A percentile compares a stretch with the other conserved stretches of the same genome.
Evolutionary conservation across 2,888 invertebrate genomes (phyloP).

Genomic region (Drosophila infuscata): DNA sequence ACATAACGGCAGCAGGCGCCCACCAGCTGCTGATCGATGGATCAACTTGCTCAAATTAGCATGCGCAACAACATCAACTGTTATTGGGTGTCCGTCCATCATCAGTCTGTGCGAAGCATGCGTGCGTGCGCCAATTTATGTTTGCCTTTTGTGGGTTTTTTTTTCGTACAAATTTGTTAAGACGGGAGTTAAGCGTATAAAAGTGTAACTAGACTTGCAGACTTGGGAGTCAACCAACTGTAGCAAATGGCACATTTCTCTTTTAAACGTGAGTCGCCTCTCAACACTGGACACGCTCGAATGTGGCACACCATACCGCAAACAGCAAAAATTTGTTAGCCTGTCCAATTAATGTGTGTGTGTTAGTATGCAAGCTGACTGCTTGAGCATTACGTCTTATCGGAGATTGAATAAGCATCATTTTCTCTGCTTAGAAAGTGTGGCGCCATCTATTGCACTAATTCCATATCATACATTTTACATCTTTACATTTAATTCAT

Average conservation of each 20-base stretch:
- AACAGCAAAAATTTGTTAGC: constrained; percentile 55
- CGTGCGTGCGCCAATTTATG: constrained; percentile 48
- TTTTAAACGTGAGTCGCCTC: constrained; percentile 73
- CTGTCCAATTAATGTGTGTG: constrained; percentile 48
- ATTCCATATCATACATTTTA: constrained; percentile 27
- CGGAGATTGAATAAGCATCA: constrained; percentile 71
- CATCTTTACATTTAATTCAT: neutral
- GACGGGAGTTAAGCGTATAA: constrained; percentile 60
- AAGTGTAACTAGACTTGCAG: constrained; percentile 25
- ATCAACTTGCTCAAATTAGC: constrained; percentile 65
- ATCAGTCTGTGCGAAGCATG: constrained; percentile 27
- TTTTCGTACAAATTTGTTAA: constrained; percentile 45
- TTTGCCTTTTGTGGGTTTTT: constrained; percentile 44
- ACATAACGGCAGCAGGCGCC: constrained; percentile 40
- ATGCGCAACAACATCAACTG: constrained; percentile 54
- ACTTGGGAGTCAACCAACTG: constrained; percentile 69
- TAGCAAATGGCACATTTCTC: constrained; percentile 68
- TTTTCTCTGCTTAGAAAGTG: constrained; percentile 66
- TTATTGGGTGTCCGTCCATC: constrained; percentile 21
- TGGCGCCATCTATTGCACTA: constrained; percentile 44
- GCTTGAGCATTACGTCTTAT: constrained; percentile 76
- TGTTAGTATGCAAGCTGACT: constrained; percentile 55
- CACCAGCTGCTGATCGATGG: constrained; percentile 38
- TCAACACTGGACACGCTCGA: constrained; percentile 73
- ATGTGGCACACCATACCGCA: constrained; percentile 60